Evolutionary conservation across 2,797 vertebrate genomes (phyloP).

Genomic region (Anniella stebbinsi): DNA sequence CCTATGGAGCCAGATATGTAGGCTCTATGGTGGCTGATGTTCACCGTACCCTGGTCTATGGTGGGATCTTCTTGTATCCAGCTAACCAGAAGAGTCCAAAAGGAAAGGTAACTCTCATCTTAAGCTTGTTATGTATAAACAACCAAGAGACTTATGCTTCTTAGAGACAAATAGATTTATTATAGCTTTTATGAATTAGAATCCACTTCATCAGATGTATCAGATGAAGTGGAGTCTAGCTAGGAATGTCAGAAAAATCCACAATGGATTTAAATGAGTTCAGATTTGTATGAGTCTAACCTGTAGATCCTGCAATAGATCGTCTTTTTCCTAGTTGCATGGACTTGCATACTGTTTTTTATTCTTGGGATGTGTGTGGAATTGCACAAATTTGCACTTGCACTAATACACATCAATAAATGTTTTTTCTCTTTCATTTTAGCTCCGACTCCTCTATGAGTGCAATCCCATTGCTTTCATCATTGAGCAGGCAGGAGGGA

Average conservation of each 20-base stretch:
- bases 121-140: neutral
- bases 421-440: conserved; percentile 41
- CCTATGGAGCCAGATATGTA: conserved; percentile 93
- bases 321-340: too few relatives aligned
- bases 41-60: conserved; percentile 94
- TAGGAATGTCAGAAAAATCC: too few relatives aligned
- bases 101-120: conserved; percentile 87
- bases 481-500: conserved; percentile 92
- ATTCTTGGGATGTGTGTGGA: too few relatives aligned
- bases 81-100: conserved; percentile 97
- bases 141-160: neutral
- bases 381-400: too few relatives aligned
- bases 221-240: neutral
- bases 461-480: conserved; percentile 96
- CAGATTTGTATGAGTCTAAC: too few relatives aligned
- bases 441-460: conserved; percentile 94
- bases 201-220: neutral
- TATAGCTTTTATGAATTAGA: neutral
- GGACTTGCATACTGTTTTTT: too few relatives aligned
- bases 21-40: conserved; percentile 98
- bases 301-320: too few relatives aligned
- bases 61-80: conserved; percentile 98
- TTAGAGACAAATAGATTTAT: neutral
- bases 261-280: too few relatives aligned
- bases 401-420: neutral